Evolutionary conservation across 2,113 vertebrate species (phyloP).

Genomic region (Vidua macroura): DNA sequence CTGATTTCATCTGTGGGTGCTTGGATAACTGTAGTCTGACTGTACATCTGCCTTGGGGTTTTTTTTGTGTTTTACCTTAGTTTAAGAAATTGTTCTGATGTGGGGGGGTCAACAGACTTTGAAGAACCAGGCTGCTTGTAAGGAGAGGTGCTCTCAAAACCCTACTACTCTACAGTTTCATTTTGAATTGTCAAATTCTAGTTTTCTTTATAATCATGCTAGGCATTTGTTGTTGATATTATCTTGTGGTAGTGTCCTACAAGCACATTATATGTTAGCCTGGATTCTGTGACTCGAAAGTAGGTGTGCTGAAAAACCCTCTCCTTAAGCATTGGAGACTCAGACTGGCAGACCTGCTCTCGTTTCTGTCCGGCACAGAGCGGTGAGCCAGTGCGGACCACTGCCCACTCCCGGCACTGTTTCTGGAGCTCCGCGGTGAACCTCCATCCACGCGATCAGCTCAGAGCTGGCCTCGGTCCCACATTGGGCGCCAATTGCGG

Average conservation of each 20-base stretch:
- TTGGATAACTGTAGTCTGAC: neutral
- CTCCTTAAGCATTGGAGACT: neutral
- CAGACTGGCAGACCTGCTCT: neutral
- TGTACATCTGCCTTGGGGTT: neutral
- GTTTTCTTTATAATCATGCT: neutral
- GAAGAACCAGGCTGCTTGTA: neutral
- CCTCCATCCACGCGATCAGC: too few relatives aligned
- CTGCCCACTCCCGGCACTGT: too few relatives aligned
- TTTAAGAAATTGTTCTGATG: neutral
- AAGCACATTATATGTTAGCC: neutral
- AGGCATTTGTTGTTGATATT: neutral
- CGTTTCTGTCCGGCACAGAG: too few relatives aligned
- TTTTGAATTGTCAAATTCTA: neutral
- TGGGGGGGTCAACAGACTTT: neutral
- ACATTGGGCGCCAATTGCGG: too few relatives aligned
- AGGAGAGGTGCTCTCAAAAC: neutral
- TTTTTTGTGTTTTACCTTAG: neutral
- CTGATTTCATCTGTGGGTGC: neutral
- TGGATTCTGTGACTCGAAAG: neutral
- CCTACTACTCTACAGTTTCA: neutral
- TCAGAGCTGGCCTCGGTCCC: too few relatives aligned
- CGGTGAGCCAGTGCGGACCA: too few relatives aligned
- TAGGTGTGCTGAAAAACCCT: neutral
- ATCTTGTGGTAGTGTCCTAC: neutral
- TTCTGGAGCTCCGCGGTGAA: too few relatives aligned